Percentiles rank a stretch among this genome's conserved stretches.
Evolutionary conservation across 2,888 invertebrate species (phyloP).

Genomic region (Folsomia manolachei): DNA sequence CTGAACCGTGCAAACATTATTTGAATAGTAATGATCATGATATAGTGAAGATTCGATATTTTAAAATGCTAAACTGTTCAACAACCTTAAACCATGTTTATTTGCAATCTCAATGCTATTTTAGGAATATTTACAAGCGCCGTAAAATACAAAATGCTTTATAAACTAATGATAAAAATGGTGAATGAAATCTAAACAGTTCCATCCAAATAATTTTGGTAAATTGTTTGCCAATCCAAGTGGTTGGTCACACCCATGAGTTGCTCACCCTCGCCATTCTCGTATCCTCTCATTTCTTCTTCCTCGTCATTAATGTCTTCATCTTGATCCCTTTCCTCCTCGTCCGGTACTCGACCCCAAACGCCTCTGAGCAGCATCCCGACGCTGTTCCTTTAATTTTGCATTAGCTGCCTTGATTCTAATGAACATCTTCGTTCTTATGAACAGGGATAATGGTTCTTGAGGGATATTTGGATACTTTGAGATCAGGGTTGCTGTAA

Average conservation of each 20-base stretch:
- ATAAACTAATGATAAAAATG: too few relatives aligned
- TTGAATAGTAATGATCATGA: too few relatives aligned
- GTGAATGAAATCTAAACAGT: too few relatives aligned
- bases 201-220: background rate
- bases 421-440: background rate
- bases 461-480: background rate
- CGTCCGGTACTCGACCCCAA: background rate
- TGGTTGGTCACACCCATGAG: background rate
- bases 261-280: background rate
- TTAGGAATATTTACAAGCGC: too few relatives aligned
- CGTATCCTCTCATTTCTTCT: background rate
- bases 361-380: background rate
- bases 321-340: background rate
- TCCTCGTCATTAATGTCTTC: background rate
- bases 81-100: too few relatives aligned
- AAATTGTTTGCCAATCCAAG: background rate
- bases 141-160: too few relatives aligned
- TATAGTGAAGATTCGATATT: too few relatives aligned
- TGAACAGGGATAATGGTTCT: background rate
- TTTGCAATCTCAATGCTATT: too few relatives aligned
- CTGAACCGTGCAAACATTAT: too few relatives aligned
- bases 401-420: background rate
- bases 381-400: background rate
- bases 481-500: background rate
- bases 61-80: too few relatives aligned